Conservation (phyloP, 2,113 vertebrate genomes). For the Ranitomeya variabilis region DNA sequence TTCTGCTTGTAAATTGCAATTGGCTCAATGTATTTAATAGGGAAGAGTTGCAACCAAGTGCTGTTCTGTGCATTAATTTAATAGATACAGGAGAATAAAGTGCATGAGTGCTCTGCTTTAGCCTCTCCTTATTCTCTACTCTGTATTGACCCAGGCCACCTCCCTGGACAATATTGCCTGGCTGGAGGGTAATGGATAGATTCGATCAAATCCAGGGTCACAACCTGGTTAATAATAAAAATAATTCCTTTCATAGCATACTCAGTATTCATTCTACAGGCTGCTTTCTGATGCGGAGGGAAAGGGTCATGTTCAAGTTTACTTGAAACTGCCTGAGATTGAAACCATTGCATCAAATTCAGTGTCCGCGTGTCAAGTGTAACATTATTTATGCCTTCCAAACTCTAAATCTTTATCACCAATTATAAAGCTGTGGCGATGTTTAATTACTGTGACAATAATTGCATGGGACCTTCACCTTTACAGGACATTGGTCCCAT, state of each 20-base stretch:
- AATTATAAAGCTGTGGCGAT: conserved; percentile 27
- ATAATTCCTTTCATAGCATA: conserved; percentile 51
- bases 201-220: conserved; percentile 58
- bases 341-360: neutral
- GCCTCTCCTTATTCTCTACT: conserved; percentile 46
- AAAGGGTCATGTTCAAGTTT: conserved; percentile 38
- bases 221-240: conserved; percentile 57
- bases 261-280: conserved; percentile 31
- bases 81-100: conserved; percentile 48
- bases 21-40: conserved; percentile 31
- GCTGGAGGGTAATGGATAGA: conserved; percentile 53
- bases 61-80: conserved; percentile 40
- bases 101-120: conserved; percentile 30
- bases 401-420: conserved; percentile 35
- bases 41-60: conserved; percentile 30
- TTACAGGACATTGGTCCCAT: conserved; percentile 19
- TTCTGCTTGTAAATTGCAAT: conserved; percentile 29
- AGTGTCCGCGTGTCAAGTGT: conserved; percentile 4
- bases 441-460: conserved; percentile 38
- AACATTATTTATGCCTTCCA: conserved; percentile 22
- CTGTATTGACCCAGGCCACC: conserved; percentile 39
- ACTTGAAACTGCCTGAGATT: neutral
- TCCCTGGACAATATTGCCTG: conserved; percentile 48
- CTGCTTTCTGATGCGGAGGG: conserved; percentile 11
- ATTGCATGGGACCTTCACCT: conserved; percentile 7